Base-by-base conservation (phyloP, 2,113 vertebrate species). In the Lophochroa leadbeateri region DNA sequence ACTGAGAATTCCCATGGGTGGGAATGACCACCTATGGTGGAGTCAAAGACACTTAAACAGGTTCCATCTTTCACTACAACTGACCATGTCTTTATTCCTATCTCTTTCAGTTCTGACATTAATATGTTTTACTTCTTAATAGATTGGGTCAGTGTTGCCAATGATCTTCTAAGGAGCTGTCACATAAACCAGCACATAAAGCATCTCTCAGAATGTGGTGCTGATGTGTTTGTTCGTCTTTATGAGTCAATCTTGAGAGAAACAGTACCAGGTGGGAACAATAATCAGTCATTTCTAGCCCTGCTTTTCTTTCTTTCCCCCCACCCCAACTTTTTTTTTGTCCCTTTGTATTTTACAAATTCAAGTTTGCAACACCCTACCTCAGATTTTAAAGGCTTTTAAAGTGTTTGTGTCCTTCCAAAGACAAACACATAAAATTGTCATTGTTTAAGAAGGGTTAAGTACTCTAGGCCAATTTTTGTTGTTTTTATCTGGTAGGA, bases 131-230 rank as follows among this genome's bases (percentile, higher is more conserved):
- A 15, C n/a, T 95, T 70, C 78, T 81, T 69, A 76, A 94, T 92
- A 99, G 99, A 99, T 84, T 99, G 99, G 99, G 94, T 99, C 84
- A 97, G 97, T 55, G 90, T 99, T 97, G 99, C 99, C 92, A 99
- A 99, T 97, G 97, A 98, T 93, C 98, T 99, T 74, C 98, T 99
- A 88, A 98, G 86, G 95, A 99, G 98, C 96, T 99, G 99, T 98
- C 98, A 98, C 82, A 89, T 99, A 96, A 98, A 98, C 82, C 96
- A 98, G 72, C 98, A 88, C 57, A 95, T 99, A 92, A 97, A 94
- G 27, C 97, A 96, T 90, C 97, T 99, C 86, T 97, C 98, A 5
- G 99, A 99, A 60, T 99, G 99, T 91, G 98, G 98, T 95, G 98
- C 99, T 89, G 97, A 97, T 68, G 97, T 99, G 53, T 99, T 99